Evolutionary conservation across 2,797 vertebrate species (phyloP).

Genomic region (Lophotriccus pileatus): DNA sequence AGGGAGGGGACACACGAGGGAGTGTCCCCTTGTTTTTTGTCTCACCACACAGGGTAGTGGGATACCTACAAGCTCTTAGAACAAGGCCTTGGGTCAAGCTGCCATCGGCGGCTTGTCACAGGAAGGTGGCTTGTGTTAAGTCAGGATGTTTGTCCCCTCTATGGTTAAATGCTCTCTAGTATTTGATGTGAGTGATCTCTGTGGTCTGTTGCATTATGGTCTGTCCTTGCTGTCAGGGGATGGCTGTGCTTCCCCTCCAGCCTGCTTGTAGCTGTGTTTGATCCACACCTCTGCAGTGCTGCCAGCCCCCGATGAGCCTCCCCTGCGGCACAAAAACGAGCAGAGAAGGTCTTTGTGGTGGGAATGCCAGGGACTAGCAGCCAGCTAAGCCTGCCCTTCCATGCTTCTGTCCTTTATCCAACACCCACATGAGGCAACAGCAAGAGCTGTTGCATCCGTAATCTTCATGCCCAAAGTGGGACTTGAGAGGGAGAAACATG

Average conservation of each 20-base stretch:
- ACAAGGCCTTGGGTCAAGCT: neutral
- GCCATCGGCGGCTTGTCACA: neutral
- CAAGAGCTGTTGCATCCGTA: neutral
- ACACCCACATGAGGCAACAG: neutral
- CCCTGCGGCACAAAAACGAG: fast-evolving
- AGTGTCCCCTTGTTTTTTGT: neutral
- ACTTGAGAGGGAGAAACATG: neutral
- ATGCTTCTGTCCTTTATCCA: neutral
- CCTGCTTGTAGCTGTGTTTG: neutral
- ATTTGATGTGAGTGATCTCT: neutral
- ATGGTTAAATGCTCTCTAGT: neutral
- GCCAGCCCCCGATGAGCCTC: neutral
- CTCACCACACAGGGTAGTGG: fast-evolving
- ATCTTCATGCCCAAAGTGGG: neutral
- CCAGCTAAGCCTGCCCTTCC: neutral
- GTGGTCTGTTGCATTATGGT: neutral
- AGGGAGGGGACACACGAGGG: neutral
- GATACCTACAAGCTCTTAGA: neutral
- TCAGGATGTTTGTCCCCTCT: neutral
- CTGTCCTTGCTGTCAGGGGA: neutral
- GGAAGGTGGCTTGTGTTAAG: neutral
- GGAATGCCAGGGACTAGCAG: neutral
- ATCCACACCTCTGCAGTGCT: neutral
- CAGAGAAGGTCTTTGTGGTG: neutral
- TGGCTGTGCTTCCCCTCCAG: neutral